Percentiles rank a stretch among this genome's conserved stretches.
Conservation (phyloP, 1,140 invertebrate genomes). For the Heliconius melpomene region DNA sequence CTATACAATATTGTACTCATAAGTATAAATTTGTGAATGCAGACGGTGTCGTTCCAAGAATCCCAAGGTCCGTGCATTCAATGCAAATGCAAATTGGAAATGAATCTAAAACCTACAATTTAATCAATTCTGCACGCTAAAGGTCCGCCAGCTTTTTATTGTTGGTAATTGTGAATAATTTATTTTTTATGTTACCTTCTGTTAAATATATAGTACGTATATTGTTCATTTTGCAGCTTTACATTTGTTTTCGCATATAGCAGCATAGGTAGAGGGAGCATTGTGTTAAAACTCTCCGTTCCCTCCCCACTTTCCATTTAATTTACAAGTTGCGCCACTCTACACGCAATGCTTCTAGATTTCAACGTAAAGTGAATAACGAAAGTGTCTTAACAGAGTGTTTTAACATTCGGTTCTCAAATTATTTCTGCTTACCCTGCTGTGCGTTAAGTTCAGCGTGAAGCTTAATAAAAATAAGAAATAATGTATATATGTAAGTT, state of each 20-base stretch:
- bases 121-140: constrained; percentile 12
- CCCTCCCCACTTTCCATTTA: no score
- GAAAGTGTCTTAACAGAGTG: no score
- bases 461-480: no score
- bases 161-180: constrained; percentile 13
- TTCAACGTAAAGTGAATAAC: no score
- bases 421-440: no score
- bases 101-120: constrained; percentile 3
- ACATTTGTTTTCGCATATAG: neutral
- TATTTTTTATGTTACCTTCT: constrained; percentile 1
- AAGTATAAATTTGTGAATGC: constrained; percentile 17
- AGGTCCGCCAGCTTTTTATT: neutral
- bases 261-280: neutral
- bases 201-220: neutral
- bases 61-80: constrained; percentile 29
- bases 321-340: no score
- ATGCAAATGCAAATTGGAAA: constrained; percentile 35
- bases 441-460: no score
- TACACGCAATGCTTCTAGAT: no score
- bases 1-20: neutral
- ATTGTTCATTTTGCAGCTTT: neutral
- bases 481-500: no score
- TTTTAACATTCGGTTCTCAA: no score
- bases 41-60: constrained; percentile 34
- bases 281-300: no score